A percentile compares a stretch with the other conserved stretches of the same genome.
phyloP scores from a whole-genome alignment of 64 coral and sea anemone genomes.

The Stylophora pistillata region DNA sequence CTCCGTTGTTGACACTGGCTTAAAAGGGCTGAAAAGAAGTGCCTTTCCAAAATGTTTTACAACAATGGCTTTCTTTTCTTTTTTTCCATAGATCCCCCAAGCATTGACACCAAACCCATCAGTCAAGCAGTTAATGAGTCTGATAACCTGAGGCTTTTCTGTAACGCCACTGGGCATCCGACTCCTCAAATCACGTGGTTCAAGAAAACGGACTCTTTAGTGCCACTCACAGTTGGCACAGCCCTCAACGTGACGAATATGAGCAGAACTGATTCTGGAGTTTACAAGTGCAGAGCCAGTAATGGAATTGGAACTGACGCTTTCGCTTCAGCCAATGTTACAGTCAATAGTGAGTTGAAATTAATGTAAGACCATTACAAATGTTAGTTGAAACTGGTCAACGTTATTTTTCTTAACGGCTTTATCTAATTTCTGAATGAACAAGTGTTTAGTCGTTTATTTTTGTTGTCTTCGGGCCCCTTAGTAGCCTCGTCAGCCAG shows the following conservation, averaged over 20 bases:
- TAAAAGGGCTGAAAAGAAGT: too few relatives aligned
- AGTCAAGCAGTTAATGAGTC: constrained; percentile 14
- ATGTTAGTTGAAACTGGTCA: too few relatives aligned
- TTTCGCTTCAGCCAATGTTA: background rate
- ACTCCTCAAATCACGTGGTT: constrained; percentile 4
- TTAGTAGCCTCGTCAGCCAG: too few relatives aligned
- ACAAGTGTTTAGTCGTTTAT: too few relatives aligned
- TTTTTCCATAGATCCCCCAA: too few relatives aligned
- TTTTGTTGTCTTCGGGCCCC: too few relatives aligned
- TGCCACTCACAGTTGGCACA: background rate
- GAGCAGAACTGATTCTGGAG: constrained; percentile 16
- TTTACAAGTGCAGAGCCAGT: constrained; percentile 31
- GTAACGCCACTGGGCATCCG: constrained; percentile 31
- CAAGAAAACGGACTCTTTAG: background rate
- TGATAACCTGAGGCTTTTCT: background rate
- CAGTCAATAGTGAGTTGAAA: background rate
- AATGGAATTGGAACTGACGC: constrained; percentile 21
- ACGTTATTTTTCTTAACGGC: too few relatives aligned
- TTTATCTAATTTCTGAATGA: too few relatives aligned
- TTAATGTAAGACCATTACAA: background rate
- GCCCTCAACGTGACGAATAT: background rate
- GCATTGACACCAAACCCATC: background rate
- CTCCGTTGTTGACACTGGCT: too few relatives aligned
- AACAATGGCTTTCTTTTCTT: too few relatives aligned
- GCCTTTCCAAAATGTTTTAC: too few relatives aligned